A percentile compares a stretch with the other conserved stretches of the same genome.
Evolutionary conservation across 2,113 vertebrate species (phyloP).

Genomic region (Sterna hirundo): DNA sequence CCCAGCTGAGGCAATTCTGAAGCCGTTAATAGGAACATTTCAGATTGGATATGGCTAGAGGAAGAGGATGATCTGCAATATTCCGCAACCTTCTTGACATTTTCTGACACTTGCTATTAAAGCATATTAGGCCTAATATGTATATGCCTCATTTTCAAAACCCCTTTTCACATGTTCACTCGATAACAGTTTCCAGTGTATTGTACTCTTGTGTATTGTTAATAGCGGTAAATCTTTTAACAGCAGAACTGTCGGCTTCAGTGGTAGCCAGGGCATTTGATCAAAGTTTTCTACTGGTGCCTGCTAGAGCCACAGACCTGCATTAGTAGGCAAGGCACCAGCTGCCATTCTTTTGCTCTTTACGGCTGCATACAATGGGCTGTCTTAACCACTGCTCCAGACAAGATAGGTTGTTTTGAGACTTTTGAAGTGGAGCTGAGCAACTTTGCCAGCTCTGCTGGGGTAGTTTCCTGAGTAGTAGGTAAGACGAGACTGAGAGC

Average conservation of each 20-base stretch:
- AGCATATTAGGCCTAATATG: background rate
- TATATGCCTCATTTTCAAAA: background rate
- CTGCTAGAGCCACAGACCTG: background rate
- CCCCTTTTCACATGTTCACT: background rate
- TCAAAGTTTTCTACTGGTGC: background rate
- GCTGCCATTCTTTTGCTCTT: background rate
- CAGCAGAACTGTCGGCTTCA: background rate
- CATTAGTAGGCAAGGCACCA: background rate
- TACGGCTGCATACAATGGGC: background rate
- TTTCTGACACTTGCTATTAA: slow-evolving; percentile 33
- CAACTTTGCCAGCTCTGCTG: background rate
- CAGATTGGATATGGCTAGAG: background rate
- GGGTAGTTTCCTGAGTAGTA: background rate
- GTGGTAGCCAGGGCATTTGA: background rate
- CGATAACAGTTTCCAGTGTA: background rate
- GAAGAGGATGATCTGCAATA: background rate
- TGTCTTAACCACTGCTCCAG: background rate
- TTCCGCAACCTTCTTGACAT: background rate
- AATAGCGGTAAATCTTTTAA: slow-evolving; percentile 35
- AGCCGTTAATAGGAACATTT: background rate
- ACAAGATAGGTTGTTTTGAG: background rate
- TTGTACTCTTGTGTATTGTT: background rate
- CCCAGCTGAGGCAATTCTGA: background rate
- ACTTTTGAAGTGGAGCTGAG: background rate
- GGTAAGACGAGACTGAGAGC: background rate